These are phyloP conservation scores for Allophyes oxyacanthae DNA, from an alignment of 2,888 invertebrate genomes.

Conservation along the genomic window DNA sequence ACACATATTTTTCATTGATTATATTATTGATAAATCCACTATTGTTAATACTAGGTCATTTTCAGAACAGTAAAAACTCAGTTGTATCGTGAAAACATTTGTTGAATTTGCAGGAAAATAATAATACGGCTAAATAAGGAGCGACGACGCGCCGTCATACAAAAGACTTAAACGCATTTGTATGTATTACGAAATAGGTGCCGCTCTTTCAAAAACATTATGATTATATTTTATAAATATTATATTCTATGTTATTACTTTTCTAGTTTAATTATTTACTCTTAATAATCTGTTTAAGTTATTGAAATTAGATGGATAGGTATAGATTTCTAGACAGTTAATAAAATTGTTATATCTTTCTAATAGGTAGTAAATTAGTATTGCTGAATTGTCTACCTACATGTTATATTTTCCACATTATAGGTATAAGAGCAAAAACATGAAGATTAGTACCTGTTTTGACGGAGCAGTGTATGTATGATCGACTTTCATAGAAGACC, in stretches of 20 bases:
- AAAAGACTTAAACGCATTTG: slow-evolving; percentile 81
- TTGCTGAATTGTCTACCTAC: neutral
- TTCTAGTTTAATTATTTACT: slow-evolving; percentile 24
- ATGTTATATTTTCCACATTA: too few relatives aligned
- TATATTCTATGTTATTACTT: slow-evolving; percentile 28
- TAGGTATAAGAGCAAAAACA: neutral
- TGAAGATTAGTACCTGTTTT: slow-evolving; percentile 94
- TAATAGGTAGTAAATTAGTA: neutral
- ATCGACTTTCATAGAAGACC: slow-evolving; percentile 98
- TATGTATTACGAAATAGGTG: slow-evolving; percentile 18
- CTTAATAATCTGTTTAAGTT: slow-evolving; percentile 22
- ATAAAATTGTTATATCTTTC: slow-evolving; percentile 2
- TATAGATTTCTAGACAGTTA: slow-evolving; percentile 6
- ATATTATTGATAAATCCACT: neutral
- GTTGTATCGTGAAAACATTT: slow-evolving; percentile 8
- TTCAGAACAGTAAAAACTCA: neutral
- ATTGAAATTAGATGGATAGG: slow-evolving; percentile 20
- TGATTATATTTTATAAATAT: slow-evolving; percentile 23
- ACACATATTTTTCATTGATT: neutral
- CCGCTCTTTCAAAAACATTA: slow-evolving; percentile 20
- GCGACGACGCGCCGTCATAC: slow-evolving; percentile 58
- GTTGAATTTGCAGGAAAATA: neutral
- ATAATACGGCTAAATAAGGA: slow-evolving; percentile 32
- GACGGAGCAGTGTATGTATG: slow-evolving; percentile 98
- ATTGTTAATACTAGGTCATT: neutral